A percentile compares a stretch with the other conserved stretches of the same genome.
Evolutionary conservation across 2,113 vertebrate genomes (phyloP).

Genomic region (Tylochromis polylepis): DNA sequence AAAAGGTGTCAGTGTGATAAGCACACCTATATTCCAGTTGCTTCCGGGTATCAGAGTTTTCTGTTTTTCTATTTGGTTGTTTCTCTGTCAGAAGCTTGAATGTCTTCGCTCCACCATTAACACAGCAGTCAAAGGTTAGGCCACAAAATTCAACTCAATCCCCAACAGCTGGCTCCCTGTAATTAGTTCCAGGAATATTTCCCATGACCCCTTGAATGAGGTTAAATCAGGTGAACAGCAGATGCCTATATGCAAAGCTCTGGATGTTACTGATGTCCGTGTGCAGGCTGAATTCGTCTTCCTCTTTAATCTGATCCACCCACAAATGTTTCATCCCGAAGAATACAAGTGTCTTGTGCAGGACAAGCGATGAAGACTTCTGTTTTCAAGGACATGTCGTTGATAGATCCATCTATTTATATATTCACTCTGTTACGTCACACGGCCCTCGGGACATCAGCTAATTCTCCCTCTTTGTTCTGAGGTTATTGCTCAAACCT

Average conservation of each 20-base stretch:
- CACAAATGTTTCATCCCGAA: background rate
- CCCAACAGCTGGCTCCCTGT: constrained; percentile 55
- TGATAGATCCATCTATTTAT: constrained; percentile 30
- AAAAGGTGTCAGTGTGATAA: background rate
- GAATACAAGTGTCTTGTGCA: background rate
- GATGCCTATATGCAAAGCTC: constrained; percentile 26
- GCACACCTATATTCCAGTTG: constrained; percentile 10
- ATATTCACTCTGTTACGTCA: constrained; percentile 4
- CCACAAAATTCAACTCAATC: constrained; percentile 36
- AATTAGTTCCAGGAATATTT: constrained; percentile 54
- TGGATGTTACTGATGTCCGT: background rate
- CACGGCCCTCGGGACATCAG: background rate
- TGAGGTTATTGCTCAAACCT: constrained; percentile 52
- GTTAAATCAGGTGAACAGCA: constrained; percentile 21
- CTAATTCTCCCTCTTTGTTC: constrained; percentile 57
- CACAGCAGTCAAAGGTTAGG: constrained; percentile 54
- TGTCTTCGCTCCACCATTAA: constrained; percentile 24
- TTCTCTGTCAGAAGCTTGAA: constrained; percentile 13
- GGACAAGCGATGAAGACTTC: background rate
- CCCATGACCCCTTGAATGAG: constrained; percentile 54
- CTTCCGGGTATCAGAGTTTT: background rate
- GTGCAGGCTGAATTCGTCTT: background rate
- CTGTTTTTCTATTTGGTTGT: background rate
- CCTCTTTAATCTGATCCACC: background rate
- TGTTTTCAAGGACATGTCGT: constrained; percentile 27